These are phyloP conservation scores for Nettapus auritus DNA, from an alignment of 2,113 vertebrate genomes.

Conservation along the genomic window DNA sequence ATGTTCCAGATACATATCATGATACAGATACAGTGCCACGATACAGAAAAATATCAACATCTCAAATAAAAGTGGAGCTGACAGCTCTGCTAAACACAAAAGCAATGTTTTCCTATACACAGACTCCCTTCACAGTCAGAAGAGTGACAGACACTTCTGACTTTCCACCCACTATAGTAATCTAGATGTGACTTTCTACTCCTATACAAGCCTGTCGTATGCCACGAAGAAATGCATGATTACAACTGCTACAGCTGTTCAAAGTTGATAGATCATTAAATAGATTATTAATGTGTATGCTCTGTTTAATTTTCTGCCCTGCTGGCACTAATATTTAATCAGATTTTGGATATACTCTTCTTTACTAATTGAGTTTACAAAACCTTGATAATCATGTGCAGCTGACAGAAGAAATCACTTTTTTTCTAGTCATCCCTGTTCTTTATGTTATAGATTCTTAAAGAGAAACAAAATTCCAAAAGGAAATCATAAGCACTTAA, in stretches of 20 bases:
- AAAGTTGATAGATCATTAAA: slow-evolving; percentile 47
- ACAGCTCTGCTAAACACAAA: neutral
- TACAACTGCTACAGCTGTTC: slow-evolving; percentile 36
- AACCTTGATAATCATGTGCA: slow-evolving; percentile 6
- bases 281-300: slow-evolving; percentile 49
- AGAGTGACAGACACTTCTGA: neutral
- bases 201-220: neutral
- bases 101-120: neutral
- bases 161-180: neutral
- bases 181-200: neutral
- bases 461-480: neutral
- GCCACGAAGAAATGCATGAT: neutral
- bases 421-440: neutral
- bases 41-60: neutral
- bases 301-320: slow-evolving; percentile 66
- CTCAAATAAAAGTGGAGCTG: neutral
- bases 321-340: slow-evolving; percentile 60
- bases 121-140: neutral
- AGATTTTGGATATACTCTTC: slow-evolving; percentile 41
- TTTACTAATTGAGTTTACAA: slow-evolving; percentile 60
- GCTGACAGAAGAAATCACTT: slow-evolving; percentile 30
- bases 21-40: neutral
- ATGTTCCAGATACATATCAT: neutral
- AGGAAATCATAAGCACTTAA: neutral
- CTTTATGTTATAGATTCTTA: neutral